These are phyloP conservation scores for Sebastiscus tertius DNA, from an alignment of 2,797 vertebrate genomes.

Conservation along the genomic window DNA sequence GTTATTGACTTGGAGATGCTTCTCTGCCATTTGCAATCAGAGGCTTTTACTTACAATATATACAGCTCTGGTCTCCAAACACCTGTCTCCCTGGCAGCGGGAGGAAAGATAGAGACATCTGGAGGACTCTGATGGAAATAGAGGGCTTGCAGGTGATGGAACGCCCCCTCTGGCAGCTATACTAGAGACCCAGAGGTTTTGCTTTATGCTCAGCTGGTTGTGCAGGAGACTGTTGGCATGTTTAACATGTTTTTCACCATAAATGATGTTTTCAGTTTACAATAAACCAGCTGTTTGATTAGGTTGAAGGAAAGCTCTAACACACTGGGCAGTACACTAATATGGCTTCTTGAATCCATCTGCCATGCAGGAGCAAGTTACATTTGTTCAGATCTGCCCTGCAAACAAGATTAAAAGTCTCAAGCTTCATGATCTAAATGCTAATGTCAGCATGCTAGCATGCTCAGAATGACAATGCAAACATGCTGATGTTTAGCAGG, in stretches of 20 bases:
- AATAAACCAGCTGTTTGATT: background rate
- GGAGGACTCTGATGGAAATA: background rate
- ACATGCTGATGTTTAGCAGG: background rate
- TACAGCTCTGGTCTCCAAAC: conserved; percentile 25
- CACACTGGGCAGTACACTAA: background rate
- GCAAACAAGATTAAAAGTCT: background rate
- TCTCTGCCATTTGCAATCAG: conserved; percentile 61
- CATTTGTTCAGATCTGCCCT: background rate
- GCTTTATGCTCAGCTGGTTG: no score
- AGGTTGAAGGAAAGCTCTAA: background rate
- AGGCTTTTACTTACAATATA: conserved; percentile 50
- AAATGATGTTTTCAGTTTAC: background rate
- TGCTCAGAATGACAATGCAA: background rate
- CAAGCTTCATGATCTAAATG: background rate
- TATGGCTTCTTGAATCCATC: background rate
- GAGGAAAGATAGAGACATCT: conserved; percentile 26
- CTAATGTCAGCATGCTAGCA: background rate
- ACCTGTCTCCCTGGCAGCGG: conserved; percentile 31
- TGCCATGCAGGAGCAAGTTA: background rate
- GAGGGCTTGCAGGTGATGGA: conserved; percentile 7
- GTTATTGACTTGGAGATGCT: conserved; percentile 78
- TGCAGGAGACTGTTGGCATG: background rate
- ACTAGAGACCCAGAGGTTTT: background rate
- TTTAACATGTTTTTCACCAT: background rate
- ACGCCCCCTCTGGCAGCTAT: background rate